Conservation (phyloP, 1,140 invertebrate species). For the Periplaneta americana region DNA sequence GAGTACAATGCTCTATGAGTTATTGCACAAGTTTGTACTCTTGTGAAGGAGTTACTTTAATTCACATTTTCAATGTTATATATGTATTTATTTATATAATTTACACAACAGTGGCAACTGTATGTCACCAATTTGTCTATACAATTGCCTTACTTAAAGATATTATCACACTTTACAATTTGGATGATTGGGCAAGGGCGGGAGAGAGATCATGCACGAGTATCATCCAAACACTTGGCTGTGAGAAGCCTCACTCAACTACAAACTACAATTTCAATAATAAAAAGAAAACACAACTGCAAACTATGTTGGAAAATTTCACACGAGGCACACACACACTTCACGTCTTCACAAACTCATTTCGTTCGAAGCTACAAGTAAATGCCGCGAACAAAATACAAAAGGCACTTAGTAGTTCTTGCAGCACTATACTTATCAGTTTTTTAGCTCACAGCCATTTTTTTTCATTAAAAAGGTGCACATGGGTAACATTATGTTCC, state of each 20-base stretch:
- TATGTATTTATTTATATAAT: not conserved
- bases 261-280: not conserved
- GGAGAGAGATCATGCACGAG: not conserved
- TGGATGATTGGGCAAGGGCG: too few species aligned
- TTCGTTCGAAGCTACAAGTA: not conserved
- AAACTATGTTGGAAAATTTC: not conserved
- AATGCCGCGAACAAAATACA: not conserved
- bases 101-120: not conserved
- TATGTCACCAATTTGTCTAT: too few species aligned
- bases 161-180: too few species aligned
- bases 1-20: not conserved
- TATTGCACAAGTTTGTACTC: not conserved
- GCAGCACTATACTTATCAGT: not conserved
- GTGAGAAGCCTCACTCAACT: not conserved
- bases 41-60: too few species aligned
- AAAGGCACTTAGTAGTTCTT: not conserved
- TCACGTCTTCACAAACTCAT: too few species aligned
- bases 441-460: not conserved
- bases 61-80: not conserved
- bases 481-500: not conserved
- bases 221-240: too few species aligned
- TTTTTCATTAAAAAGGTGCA: not conserved
- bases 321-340: not conserved
- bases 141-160: too few species aligned
- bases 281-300: not conserved